Percentiles rank a stretch among this genome's conserved stretches.
Evolutionary conservation across 2,797 vertebrate genomes (phyloP).

Genomic region (Nyctalus aviator): DNA sequence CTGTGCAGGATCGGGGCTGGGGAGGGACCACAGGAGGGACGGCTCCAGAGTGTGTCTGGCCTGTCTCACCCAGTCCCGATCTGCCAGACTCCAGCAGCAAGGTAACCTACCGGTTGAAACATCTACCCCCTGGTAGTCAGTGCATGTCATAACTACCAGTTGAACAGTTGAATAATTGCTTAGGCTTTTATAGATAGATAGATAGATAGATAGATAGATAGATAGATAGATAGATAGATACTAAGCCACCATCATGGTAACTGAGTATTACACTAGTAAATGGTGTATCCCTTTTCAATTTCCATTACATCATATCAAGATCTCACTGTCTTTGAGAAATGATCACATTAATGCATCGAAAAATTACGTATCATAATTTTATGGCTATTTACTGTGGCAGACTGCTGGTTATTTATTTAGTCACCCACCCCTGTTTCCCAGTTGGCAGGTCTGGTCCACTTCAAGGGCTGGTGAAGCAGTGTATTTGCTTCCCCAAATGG

Average conservation of each 20-base stretch:
- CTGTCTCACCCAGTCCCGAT: too few species aligned
- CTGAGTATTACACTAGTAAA: slow-evolving; percentile 54
- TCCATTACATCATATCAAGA: slow-evolving; percentile 42
- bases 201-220: background rate
- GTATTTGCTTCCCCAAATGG: background rate
- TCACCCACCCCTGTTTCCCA: background rate
- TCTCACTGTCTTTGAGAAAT: slow-evolving; percentile 36
- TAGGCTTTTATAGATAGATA: too few species aligned
- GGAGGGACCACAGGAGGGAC: too few species aligned
- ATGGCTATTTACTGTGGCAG: background rate
- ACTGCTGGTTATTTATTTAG: background rate
- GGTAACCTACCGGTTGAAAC: too few species aligned
- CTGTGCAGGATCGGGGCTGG: too few species aligned
- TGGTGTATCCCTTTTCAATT: slow-evolving; percentile 36
- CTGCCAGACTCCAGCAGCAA: too few species aligned
- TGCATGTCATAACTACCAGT: too few species aligned
- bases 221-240: background rate
- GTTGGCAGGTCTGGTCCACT: background rate
- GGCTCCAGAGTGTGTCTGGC: too few species aligned
- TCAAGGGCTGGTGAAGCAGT: background rate
- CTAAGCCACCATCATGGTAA: background rate
- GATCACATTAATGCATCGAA: slow-evolving; percentile 41
- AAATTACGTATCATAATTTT: slow-evolving; percentile 47
- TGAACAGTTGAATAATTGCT: too few species aligned
- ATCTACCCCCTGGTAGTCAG: too few species aligned